These are phyloP conservation scores for Pyrocephalus nanus DNA, from an alignment of 2,797 vertebrate genomes.

Conservation along the genomic window DNA sequence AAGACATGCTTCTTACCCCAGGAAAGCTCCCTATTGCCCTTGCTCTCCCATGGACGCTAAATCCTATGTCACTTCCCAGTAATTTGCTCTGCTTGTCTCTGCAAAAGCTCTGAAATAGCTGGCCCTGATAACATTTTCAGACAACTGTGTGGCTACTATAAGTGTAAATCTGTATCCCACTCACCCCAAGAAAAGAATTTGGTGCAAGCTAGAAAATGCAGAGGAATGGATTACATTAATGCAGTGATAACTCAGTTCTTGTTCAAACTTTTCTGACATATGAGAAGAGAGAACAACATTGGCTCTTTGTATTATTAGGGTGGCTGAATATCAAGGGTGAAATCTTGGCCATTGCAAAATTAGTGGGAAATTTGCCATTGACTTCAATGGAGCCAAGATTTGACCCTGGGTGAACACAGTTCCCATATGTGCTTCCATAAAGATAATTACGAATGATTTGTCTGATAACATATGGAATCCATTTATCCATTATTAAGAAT, in stretches of 20 bases:
- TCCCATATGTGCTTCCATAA: conserved; percentile 49
- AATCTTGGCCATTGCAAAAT: conserved; percentile 38
- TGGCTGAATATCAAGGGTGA: conserved; percentile 44
- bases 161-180: background rate
- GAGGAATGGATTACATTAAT: background rate
- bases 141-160: background rate
- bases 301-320: conserved; percentile 20
- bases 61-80: background rate
- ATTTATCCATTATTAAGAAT: conserved; percentile 38
- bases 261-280: conserved; percentile 7
- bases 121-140: background rate
- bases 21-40: background rate
- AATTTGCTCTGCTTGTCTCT: background rate
- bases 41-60: background rate
- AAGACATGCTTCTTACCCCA: background rate
- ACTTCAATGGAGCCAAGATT: conserved; percentile 46
- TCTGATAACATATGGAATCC: conserved; percentile 55
- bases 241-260: background rate
- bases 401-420: conserved; percentile 27
- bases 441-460: conserved; percentile 44
- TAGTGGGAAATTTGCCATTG: conserved; percentile 57
- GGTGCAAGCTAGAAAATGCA: background rate
- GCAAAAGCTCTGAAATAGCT: background rate
- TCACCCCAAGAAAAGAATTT: background rate
- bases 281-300: background rate